Conservation (phyloP, 2,888 invertebrate genomes). For the Zonitis immaculata region DNA sequence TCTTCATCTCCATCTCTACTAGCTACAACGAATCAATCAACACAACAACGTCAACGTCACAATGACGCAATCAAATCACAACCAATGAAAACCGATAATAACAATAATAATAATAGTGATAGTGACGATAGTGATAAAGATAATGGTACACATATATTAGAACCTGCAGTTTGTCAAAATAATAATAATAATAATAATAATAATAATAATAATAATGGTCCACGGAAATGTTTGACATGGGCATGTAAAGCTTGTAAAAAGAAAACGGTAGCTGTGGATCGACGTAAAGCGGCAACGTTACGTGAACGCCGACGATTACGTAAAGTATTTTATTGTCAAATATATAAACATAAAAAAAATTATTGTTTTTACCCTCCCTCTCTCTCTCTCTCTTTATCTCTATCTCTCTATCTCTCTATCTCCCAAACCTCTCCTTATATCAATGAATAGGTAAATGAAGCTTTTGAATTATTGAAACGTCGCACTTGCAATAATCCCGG, state of each 20-base stretch:
- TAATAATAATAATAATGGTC: slow-evolving; percentile 45
- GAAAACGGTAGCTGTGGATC: slow-evolving; percentile 91
- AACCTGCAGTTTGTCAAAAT: slow-evolving; percentile 43
- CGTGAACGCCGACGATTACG: slow-evolving; percentile 86
- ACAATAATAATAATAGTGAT: slow-evolving; percentile 43
- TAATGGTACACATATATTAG: slow-evolving; percentile 47
- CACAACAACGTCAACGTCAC: background rate
- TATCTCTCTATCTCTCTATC: too few relatives aligned
- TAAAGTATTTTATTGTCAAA: too few relatives aligned
- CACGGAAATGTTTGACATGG: slow-evolving; percentile 86
- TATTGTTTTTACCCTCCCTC: too few relatives aligned
- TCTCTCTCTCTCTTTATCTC: too few relatives aligned
- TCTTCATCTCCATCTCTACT: background rate
- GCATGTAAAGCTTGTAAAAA: slow-evolving; percentile 97
- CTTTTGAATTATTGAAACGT: slow-evolving; percentile 90
- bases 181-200: too few relatives aligned
- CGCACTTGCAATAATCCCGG: slow-evolving; percentile 93
- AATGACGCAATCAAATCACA: background rate
- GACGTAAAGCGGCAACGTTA: slow-evolving; percentile 95
- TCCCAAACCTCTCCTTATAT: slow-evolving; percentile 23
- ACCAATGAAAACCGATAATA: slow-evolving; percentile 33
- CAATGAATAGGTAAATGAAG: slow-evolving; percentile 82
- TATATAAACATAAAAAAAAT: too few relatives aligned
- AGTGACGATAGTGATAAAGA: slow-evolving; percentile 44
- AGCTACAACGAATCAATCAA: slow-evolving; percentile 2